A percentile compares a stretch with the other conserved stretches of the same genome.
These are phyloP conservation scores for Bombus confusus DNA, from an alignment of 1,140 invertebrate species.

Conservation along the genomic window DNA sequence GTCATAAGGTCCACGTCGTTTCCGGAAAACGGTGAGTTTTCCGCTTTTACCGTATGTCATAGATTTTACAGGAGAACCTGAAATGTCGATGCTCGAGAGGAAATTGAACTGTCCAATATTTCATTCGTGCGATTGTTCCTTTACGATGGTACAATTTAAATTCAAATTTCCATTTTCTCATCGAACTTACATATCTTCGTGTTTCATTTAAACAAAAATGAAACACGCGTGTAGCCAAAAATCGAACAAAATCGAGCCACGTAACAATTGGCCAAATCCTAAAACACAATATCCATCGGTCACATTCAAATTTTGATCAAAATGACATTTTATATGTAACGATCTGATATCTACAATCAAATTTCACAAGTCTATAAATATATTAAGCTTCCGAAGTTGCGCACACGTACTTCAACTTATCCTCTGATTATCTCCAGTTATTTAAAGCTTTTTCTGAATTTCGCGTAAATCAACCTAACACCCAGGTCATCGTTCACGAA, in stretches of 20 bases:
- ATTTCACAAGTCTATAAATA: no score
- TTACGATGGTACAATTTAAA: background rate
- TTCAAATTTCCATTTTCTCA: background rate
- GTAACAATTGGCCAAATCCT: no score
- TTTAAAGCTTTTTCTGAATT: background rate
- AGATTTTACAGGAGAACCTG: background rate
- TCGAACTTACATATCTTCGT: no score
- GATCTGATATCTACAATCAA: no score
- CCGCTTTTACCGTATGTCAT: background rate
- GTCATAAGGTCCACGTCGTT: slow-evolving; percentile 92
- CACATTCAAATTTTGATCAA: no score
- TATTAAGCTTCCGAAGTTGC: no score
- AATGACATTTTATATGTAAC: no score
- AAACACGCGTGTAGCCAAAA: no score
- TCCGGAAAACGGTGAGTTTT: slow-evolving; percentile 88
- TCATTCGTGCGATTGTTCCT: background rate
- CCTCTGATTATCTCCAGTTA: background rate
- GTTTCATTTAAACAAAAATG: no score
- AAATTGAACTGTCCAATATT: background rate
- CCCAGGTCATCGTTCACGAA: background rate
- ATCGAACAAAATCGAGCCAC: no score
- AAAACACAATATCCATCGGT: no score
- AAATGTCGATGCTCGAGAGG: background rate
- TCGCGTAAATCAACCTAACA: background rate
- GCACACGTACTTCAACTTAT: no score